These are phyloP conservation scores for Chironomus riparius DNA, from an alignment of 2,888 invertebrate genomes.

Conservation along the genomic window DNA sequence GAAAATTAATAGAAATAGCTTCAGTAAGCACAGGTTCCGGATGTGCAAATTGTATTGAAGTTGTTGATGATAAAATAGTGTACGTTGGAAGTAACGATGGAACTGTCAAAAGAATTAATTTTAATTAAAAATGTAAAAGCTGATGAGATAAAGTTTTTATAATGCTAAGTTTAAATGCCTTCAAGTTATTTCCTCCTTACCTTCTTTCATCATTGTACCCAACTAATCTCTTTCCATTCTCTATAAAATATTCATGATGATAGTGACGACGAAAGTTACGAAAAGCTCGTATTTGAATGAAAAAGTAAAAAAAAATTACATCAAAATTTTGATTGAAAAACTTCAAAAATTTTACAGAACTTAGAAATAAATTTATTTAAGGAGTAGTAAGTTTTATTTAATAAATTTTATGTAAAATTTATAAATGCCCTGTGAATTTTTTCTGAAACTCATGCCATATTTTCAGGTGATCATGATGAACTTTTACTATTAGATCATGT, in stretches of 20 bases:
- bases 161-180: too few species aligned
- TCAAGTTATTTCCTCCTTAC: too few species aligned
- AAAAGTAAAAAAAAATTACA: too few species aligned
- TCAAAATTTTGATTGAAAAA: too few species aligned
- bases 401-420: background rate
- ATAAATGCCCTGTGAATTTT: constrained; percentile 9
- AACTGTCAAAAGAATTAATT: constrained; percentile 17
- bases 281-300: too few species aligned
- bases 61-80: constrained; percentile 34
- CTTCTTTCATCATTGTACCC: too few species aligned
- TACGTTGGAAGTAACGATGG: constrained; percentile 39
- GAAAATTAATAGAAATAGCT: constrained; percentile 34
- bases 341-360: background rate
- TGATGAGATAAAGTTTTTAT: too few species aligned
- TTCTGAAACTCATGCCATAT: constrained; percentile 1
- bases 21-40: constrained; percentile 36
- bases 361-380: background rate
- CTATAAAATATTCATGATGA: too few species aligned
- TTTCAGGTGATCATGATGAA: background rate
- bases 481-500: background rate
- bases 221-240: too few species aligned
- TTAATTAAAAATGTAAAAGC: background rate
- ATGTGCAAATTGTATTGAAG: constrained; percentile 38
- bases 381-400: background rate
- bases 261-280: too few species aligned